Base-by-base conservation (phyloP, 2,113 vertebrate genomes). In the Empidonax traillii region DNA sequence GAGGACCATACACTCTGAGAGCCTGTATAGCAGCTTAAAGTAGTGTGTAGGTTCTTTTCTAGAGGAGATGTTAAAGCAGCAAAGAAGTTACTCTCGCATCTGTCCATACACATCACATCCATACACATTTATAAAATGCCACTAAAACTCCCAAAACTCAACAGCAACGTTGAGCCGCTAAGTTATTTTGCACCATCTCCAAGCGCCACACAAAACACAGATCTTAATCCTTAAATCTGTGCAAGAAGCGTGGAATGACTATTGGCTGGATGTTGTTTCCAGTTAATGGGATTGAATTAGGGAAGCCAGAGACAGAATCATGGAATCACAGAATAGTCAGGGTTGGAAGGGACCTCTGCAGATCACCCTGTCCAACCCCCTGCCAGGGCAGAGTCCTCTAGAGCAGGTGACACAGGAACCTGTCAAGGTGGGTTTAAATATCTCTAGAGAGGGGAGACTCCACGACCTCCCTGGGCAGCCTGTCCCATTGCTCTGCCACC, bases 61-160 rank as follows among this genome's bases (percentile, higher is more conserved):
- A 67, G 43, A 43, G 24, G 8, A 52, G 28, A 25, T 66, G 80
- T 76, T 43, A 49, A 58, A 47, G 39, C 23, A n/a, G n/a, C 12
- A 14, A 55, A 33, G n/a, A n/a, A 66, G 14, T 52, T 68, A 13
- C 18, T 58, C 6, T 56, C 3, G 0, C 10, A 4, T n/a, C 69
- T 51, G 6, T 27, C 58, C 0, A 0, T 22, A 19, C 33, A 83
- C 5, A 0, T 35, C 35, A 35, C 35, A 35, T 35, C 35, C 35
- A 35, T 35, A 35, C 35, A 35, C 35, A 35, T 35, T 2, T 7
- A 18, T 65, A 65, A 75, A 90, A n/a, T 39, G 22, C 4, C 12
- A 3, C 10, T 39, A 66, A 76, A 69, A 71, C 15, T 61, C 49
- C 17, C 3, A 30, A 39, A 89, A 47, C 20, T 5, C 16, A 61